Evolutionary conservation across 2,797 vertebrate species (phyloP).

Genomic region (Muraenolepis orangiensis): DNA sequence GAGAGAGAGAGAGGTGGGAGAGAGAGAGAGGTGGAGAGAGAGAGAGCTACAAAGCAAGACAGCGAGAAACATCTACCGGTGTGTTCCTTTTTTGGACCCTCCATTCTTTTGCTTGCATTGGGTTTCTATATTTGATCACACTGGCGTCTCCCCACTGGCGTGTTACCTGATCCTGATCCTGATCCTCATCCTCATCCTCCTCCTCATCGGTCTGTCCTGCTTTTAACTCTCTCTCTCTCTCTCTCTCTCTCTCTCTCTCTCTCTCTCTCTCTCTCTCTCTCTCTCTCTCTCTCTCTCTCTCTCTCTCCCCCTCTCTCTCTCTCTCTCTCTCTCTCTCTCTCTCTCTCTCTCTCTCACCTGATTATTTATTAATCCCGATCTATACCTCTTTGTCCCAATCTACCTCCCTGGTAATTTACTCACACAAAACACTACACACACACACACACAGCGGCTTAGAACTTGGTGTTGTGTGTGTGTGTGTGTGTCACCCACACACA

Average conservation of each 20-base stretch:
- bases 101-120: not conserved
- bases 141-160: not conserved
- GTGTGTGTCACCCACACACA: no score
- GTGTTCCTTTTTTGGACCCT: not conserved
- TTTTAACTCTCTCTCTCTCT: no score
- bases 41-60: no score
- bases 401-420: not conserved
- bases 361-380: not conserved
- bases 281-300: no score
- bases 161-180: no score
- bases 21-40: no score
- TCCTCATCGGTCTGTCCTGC: no score
- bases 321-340: no score
- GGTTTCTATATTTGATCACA: not conserved
- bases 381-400: not conserved
- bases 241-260: not conserved
- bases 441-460: not conserved
- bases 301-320: not conserved
- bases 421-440: no score
- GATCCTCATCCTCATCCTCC: not conserved
- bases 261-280: not conserved
- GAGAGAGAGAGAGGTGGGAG: no score
- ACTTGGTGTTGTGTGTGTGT: not conserved
- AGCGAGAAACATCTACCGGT: no score
- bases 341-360: not conserved